phyloP scores from a whole-genome alignment of 2,888 invertebrate species.

The Drosophila maculinotata region DNA sequence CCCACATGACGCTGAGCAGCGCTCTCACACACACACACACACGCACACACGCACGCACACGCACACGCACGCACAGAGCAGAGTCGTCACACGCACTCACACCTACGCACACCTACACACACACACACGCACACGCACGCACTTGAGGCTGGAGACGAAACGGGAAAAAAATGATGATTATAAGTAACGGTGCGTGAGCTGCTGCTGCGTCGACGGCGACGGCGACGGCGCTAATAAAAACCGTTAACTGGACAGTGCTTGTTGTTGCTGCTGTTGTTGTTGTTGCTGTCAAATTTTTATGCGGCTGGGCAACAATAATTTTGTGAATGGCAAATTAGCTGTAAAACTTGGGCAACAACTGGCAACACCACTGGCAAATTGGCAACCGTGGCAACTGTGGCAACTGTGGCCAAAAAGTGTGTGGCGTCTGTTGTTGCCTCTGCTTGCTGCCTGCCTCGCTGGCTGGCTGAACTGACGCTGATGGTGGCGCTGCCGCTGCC shows the following conservation, averaged over 20 bases:
- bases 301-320: slow-evolving; percentile 31
- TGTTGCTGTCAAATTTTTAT: slow-evolving; percentile 32
- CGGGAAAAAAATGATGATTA: slow-evolving; percentile 29
- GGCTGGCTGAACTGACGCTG: slow-evolving; percentile 63
- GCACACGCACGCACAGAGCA: slow-evolving; percentile 23
- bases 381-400: slow-evolving; percentile 43
- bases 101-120: slow-evolving; percentile 22
- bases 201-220: slow-evolving; percentile 36
- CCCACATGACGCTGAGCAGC: slow-evolving; percentile 22
- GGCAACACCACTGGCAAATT: slow-evolving; percentile 11
- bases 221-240: slow-evolving; percentile 56
- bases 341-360: slow-evolving; percentile 11
- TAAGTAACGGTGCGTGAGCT: slow-evolving; percentile 60
- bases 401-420: slow-evolving; percentile 14
- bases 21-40: slow-evolving; percentile 21
- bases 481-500: slow-evolving; percentile 49
- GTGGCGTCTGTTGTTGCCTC: slow-evolving; percentile 40
- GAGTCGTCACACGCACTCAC: slow-evolving; percentile 8
- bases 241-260: slow-evolving; percentile 39
- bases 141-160: slow-evolving; percentile 45
- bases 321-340: slow-evolving; percentile 61
- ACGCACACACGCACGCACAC: slow-evolving; percentile 29
- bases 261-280: slow-evolving; percentile 21
- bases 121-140: slow-evolving; percentile 43
- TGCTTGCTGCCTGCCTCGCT: slow-evolving; percentile 61